These are phyloP conservation scores for Drosophila rubida DNA, from an alignment of 2,888 invertebrate species.

Conservation along the genomic window DNA sequence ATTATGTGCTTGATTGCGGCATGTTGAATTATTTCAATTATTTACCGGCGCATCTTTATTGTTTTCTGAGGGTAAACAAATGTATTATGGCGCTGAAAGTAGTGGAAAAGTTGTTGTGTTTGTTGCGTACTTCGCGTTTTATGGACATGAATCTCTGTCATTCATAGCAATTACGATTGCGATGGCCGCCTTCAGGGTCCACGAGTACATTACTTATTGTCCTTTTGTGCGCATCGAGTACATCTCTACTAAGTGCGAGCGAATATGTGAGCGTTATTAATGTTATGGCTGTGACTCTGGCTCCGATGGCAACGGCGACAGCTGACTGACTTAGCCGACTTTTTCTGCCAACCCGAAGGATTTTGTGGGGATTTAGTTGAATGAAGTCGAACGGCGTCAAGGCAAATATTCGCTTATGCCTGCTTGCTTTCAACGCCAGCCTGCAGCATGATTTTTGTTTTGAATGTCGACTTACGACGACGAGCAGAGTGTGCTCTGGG, in stretches of 20 bases:
- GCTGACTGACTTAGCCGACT: conserved; percentile 64
- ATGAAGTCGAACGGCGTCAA: conserved; percentile 53
- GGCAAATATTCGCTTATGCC: conserved; percentile 14
- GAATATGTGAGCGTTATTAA: conserved; percentile 55
- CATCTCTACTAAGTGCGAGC: background rate
- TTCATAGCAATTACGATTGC: conserved; percentile 29
- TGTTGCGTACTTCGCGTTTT: background rate
- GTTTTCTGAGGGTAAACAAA: conserved; percentile 12
- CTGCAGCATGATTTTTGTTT: conserved; percentile 32
- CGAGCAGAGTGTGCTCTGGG: conserved; percentile 1
- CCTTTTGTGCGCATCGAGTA: background rate
- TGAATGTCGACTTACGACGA: conserved; percentile 22
- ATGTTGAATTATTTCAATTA: background rate
- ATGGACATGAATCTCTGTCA: conserved; percentile 6
- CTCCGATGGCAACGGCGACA: conserved; percentile 39
- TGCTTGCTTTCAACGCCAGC: conserved; percentile 7
- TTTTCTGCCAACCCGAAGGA: conserved; percentile 56
- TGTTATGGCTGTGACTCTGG: conserved; percentile 52
- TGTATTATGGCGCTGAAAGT: background rate
- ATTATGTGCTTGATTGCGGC: background rate
- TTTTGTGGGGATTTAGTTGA: conserved; percentile 68
- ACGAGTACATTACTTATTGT: conserved; percentile 32
- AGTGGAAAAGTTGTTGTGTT: background rate
- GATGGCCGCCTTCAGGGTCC: conserved; percentile 16
- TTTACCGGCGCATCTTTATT: conserved; percentile 5